A percentile compares a stretch with the other conserved stretches of the same genome.
phyloP scores from a whole-genome alignment of 2,888 invertebrate genomes.

The Fragum whitleyi region DNA sequence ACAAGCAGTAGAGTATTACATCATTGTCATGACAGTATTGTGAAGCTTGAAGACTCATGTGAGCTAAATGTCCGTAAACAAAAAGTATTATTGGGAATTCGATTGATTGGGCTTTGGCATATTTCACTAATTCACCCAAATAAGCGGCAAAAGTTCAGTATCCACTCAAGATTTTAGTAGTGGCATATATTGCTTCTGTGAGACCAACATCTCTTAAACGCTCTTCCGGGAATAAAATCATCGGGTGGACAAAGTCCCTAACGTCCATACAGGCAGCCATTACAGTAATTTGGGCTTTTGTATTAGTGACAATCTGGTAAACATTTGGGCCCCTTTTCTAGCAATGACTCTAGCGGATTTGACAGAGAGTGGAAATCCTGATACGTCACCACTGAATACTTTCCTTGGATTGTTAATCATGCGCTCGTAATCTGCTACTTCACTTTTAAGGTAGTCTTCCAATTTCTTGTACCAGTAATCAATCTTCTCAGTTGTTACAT shows the following conservation, averaged over 20 bases:
- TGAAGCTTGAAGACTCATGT: constrained; percentile 29
- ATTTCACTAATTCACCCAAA: background rate
- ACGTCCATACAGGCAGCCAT: constrained; percentile 47
- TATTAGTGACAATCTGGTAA: constrained; percentile 33
- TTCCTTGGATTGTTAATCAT: constrained; percentile 32
- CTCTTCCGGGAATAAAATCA: constrained; percentile 56
- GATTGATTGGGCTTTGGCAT: background rate
- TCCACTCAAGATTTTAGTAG: constrained; percentile 50
- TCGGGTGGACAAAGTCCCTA: constrained; percentile 41
- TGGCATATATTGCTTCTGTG: constrained; percentile 34
- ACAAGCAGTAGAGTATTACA: constrained; percentile 49
- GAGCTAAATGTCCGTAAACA: constrained; percentile 55
- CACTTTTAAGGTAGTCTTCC: constrained; percentile 26
- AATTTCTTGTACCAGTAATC: too few relatives aligned
- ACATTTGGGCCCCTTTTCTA: constrained; percentile 26
- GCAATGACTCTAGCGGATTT: constrained; percentile 30
- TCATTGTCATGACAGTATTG: constrained; percentile 32
- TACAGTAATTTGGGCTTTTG: constrained; percentile 52
- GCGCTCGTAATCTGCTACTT: constrained; percentile 19
- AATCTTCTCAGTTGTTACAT: too few relatives aligned
- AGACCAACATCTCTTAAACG: constrained; percentile 42
- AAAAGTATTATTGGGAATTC: constrained; percentile 33
- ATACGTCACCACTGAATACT: constrained; percentile 39
- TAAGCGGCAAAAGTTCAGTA: constrained; percentile 32
- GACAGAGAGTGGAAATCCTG: constrained; percentile 26